phyloP scores from a whole-genome alignment of 2,113 vertebrate species.

The Zapus hudsonius region DNA sequence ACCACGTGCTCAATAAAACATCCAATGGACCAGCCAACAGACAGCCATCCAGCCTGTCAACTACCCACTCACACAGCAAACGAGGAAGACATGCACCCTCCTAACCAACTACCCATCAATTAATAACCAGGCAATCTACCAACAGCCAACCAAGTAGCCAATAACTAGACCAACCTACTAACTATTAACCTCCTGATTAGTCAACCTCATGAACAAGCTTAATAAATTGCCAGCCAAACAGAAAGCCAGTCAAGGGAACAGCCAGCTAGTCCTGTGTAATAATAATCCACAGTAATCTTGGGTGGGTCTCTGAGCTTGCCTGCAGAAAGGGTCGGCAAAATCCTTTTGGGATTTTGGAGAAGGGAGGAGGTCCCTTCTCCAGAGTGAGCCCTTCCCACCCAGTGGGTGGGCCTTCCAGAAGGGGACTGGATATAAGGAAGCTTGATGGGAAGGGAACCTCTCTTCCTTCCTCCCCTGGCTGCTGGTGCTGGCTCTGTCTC shows the following conservation, averaged over 20 bases:
- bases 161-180: background rate
- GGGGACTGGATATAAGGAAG: too few species aligned
- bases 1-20: background rate
- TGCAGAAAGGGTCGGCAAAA: too few species aligned
- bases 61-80: background rate
- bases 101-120: background rate
- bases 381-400: too few species aligned
- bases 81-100: background rate
- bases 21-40: background rate
- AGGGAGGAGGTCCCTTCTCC: too few species aligned
- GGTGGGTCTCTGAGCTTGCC: too few species aligned
- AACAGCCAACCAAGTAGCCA: background rate
- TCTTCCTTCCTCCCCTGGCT: too few species aligned
- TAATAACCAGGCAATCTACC: background rate
- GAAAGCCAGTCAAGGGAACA: background rate
- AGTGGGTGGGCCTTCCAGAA: too few species aligned
- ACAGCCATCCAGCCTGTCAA: background rate
- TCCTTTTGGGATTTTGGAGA: too few species aligned
- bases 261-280: too few species aligned
- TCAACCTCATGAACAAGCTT: background rate
- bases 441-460: too few species aligned
- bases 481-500: too few species aligned
- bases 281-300: too few species aligned
- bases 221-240: background rate
- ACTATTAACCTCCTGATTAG: background rate